A percentile compares a stretch with the other conserved stretches of the same genome.
Conservation (phyloP, 2,113 vertebrate genomes). For the Salvelinus sp. region DNA sequence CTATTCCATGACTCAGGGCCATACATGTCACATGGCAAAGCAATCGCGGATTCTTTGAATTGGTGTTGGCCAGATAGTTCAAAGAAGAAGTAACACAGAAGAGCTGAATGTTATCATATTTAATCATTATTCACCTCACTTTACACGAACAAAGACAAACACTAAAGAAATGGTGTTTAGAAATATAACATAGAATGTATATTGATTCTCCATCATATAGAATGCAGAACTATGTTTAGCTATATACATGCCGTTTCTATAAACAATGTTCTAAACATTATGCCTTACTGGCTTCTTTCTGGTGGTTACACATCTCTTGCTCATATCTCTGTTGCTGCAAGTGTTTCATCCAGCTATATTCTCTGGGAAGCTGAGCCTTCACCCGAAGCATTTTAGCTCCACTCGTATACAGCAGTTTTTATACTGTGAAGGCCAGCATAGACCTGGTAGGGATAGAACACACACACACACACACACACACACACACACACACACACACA, state of each 20-base stretch:
- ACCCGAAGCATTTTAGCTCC: not conserved
- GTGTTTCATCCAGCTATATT: not conserved
- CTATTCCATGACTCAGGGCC: too few relatives aligned
- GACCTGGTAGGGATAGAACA: not conserved
- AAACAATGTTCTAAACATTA: not conserved
- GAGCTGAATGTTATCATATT: not conserved
- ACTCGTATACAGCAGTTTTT: too few relatives aligned
- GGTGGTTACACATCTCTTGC: not conserved
- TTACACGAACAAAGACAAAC: too few relatives aligned
- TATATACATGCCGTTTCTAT: too few relatives aligned
- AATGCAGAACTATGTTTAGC: not conserved
- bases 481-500: not conserved
- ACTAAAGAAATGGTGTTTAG: not conserved
- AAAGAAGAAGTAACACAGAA: slow-evolving; percentile 4
- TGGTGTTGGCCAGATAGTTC: not conserved
- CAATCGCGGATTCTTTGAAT: not conserved
- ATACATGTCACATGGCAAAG: not conserved
- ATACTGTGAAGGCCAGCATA: not conserved
- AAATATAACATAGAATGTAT: not conserved
- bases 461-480: not conserved
- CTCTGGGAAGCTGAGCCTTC: not conserved
- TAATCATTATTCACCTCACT: not conserved
- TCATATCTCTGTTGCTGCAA: not conserved
- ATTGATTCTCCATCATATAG: not conserved
- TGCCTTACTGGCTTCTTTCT: not conserved